Conservation (phyloP, 2,888 invertebrate genomes). For the Cetonia aurata region DNA sequence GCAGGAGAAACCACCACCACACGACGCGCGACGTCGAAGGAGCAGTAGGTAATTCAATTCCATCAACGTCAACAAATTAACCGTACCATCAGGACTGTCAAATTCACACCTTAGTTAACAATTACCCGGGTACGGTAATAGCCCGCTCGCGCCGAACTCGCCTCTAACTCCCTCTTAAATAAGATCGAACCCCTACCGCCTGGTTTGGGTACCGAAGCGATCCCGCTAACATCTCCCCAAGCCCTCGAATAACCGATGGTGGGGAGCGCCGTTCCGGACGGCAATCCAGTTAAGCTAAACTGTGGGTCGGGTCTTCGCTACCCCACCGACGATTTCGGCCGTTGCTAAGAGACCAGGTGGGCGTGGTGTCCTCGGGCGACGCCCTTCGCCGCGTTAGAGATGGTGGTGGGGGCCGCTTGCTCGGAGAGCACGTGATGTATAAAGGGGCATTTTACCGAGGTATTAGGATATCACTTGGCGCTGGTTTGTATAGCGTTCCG, state of each 20-base stretch:
- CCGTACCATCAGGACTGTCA: constrained; percentile 51
- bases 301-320: constrained; percentile 58
- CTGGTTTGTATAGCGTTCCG: no score
- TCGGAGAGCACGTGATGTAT: constrained; percentile 11
- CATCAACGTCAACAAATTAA: constrained; percentile 50
- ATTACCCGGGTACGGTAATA: constrained; percentile 51
- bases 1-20: constrained; percentile 1
- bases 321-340: constrained; percentile 58
- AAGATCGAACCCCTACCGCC: constrained; percentile 43
- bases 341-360: constrained; percentile 64
- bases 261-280: not conserved
- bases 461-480: constrained; percentile 55
- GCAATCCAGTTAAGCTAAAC: constrained; percentile 60
- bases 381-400: constrained; percentile 30
- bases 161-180: constrained; percentile 44
- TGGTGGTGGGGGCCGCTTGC: not conserved
- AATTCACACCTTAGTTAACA: constrained; percentile 54
- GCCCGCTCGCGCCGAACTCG: constrained; percentile 34
- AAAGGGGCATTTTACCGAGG: constrained; percentile 43
- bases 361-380: constrained; percentile 43
- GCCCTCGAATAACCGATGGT: constrained; percentile 22
- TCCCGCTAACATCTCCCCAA: constrained; percentile 14
- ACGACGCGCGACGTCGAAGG: constrained; percentile 4
- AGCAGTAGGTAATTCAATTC: constrained; percentile 46
- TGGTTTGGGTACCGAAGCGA: constrained; percentile 4